Base-by-base conservation (phyloP, 2,888 invertebrate species). In the Dinocampus coccinellae region DNA sequence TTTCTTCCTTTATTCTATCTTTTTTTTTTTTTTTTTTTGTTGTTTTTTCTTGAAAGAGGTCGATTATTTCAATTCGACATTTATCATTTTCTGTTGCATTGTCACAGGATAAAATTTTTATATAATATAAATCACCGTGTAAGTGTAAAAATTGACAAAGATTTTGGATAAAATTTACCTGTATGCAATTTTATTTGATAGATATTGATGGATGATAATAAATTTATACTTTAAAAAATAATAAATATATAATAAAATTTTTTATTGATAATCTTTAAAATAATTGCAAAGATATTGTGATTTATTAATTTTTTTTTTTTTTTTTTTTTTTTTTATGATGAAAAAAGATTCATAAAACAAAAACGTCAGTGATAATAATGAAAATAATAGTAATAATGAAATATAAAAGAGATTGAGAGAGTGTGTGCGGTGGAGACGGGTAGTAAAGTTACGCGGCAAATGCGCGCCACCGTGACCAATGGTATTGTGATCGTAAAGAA, bases 401-500 rank as follows among this genome's bases (percentile, higher is more conserved):
- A 57, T 22, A 10, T 24, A 29, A 26, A 13, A 11, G 10, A 6
- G 26, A 29, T 57, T 26, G 24, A 57, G 24, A 57, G 57, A 26
- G 24, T 10, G 57, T 13, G 57, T 2, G 13, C 11, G 13, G 22
- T 4, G 20, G 47, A 16, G 47, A 3, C 47, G 6, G 55, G 55
- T 26, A 55, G 24, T 55, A 55, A 55, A 55, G 26, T 26, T 26
- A 55, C 55, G 55, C 26, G 55, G 24, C 24, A 57, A 57, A 69
- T 72, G 70, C 70, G 80, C 77, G 78, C 78, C 74, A 81, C 82
- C 84, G 83, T 86, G 85, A 85, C 84, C 85, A 86, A 85, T 82
- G 81, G 83, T 73, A 81, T 80, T 81, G 81, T 79, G 85, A 86
- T 87, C 85, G 86, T 85, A 85, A 87, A 86, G 87, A 87, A 87